Evolutionary conservation across 2,888 invertebrate genomes (phyloP).

Genomic region (Campoplex nolae): DNA sequence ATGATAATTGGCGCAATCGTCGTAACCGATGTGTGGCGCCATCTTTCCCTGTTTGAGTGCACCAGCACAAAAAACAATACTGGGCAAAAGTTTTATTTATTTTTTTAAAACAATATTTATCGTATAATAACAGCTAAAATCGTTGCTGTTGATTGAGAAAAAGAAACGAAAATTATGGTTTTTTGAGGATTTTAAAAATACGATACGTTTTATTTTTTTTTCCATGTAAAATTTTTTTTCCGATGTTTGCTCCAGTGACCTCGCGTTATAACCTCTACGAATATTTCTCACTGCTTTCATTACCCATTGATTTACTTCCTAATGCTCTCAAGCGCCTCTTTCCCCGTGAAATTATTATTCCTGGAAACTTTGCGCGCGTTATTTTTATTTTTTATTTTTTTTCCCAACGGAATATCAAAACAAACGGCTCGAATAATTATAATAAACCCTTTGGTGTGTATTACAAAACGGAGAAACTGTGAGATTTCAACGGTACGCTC

Average conservation of each 20-base stretch:
- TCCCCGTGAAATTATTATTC: neutral
- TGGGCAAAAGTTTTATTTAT: neutral
- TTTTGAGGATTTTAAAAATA: no score
- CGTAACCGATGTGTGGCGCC: neutral
- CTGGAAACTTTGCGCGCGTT: neutral
- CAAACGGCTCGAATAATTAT: conserved; percentile 23
- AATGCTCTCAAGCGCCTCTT: neutral
- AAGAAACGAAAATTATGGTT: no score
- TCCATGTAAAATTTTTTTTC: neutral
- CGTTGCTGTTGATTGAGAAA: no score
- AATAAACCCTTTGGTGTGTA: conserved; percentile 21
- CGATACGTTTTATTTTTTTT: neutral
- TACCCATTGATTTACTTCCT: no score
- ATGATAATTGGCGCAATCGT: no score
- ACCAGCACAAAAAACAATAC: neutral
- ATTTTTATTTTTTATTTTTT: no score
- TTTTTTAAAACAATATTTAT: no score
- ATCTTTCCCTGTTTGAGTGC: neutral
- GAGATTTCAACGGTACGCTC: conserved; percentile 37
- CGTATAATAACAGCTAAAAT: no score
- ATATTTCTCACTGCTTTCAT: neutral
- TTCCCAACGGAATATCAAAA: conserved; percentile 8
- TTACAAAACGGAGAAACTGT: conserved; percentile 62
- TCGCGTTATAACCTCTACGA: neutral
- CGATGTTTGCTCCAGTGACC: conserved; percentile 6